Evolutionary conservation across 2,888 invertebrate species (phyloP).

Genomic region (Pammene fasciana): DNA sequence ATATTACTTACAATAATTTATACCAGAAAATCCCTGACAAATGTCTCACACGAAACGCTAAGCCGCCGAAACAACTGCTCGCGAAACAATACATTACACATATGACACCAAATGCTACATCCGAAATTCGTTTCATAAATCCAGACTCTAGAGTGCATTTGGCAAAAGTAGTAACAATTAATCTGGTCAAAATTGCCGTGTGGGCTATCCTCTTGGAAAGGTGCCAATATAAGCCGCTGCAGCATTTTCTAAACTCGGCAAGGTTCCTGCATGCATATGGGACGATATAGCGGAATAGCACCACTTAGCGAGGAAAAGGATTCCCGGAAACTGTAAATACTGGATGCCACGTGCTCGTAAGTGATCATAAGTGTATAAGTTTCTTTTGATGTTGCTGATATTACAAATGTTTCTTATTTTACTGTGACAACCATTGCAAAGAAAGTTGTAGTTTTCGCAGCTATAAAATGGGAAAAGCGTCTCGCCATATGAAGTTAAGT

Average conservation of each 20-base stretch:
- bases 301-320: slow-evolving; percentile 17
- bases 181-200: slow-evolving; percentile 64
- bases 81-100: slow-evolving; percentile 25
- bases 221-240: slow-evolving; percentile 58
- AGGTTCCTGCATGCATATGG: slow-evolving; percentile 38
- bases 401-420: slow-evolving; percentile 3
- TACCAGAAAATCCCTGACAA: slow-evolving; percentile 13
- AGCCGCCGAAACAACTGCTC: slow-evolving; percentile 31
- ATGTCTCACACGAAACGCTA: slow-evolving; percentile 32
- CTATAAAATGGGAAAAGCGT: too few relatives aligned
- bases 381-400: neutral
- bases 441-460: neutral
- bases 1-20: slow-evolving; percentile 10
- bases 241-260: slow-evolving; percentile 39
- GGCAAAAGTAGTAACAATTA: slow-evolving; percentile 76
- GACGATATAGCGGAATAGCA: slow-evolving; percentile 25
- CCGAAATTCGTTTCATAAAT: slow-evolving; percentile 60
- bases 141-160: slow-evolving; percentile 64
- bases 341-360: slow-evolving; percentile 28
- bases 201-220: slow-evolving; percentile 59
- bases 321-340: slow-evolving; percentile 29
- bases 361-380: slow-evolving; percentile 5
- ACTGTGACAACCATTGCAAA: neutral
- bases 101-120: slow-evolving; percentile 45
- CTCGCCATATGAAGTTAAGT: too few relatives aligned